Conservation (phyloP, 2,797 vertebrate genomes). For the Hoplostethus mediterraneus region DNA sequence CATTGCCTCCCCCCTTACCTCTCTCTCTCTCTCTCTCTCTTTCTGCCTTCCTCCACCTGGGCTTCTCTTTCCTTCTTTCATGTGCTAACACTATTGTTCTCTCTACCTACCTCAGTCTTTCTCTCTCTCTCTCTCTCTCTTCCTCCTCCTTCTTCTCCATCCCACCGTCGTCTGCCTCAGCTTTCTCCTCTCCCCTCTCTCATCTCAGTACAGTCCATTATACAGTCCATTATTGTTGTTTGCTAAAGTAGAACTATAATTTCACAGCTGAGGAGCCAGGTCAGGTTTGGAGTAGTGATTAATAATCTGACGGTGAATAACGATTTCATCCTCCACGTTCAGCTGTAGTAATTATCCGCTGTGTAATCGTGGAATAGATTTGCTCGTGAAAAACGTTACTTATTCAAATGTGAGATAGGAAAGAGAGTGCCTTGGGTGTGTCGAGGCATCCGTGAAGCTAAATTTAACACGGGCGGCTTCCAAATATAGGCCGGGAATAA, state of each 20-base stretch:
- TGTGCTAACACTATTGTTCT: slow-evolving; percentile 17
- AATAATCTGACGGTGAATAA: slow-evolving; percentile 84
- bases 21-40: slow-evolving; percentile 32
- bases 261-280: slow-evolving; percentile 85
- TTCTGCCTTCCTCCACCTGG: slow-evolving; percentile 28
- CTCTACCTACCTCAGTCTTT: slow-evolving; percentile 25
- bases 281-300: slow-evolving; percentile 83
- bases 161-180: slow-evolving; percentile 22
- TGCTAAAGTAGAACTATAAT: slow-evolving; percentile 86
- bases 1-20: slow-evolving; percentile 44
- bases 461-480: slow-evolving; percentile 70
- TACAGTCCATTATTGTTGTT: slow-evolving; percentile 74
- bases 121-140: slow-evolving; percentile 10
- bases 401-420: slow-evolving; percentile 77
- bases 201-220: slow-evolving; percentile 76
- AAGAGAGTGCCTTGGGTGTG: slow-evolving; percentile 69
- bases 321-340: slow-evolving; percentile 80
- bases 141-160: slow-evolving; percentile 11
- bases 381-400: slow-evolving; percentile 76
- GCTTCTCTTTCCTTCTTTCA: slow-evolving; percentile 23
- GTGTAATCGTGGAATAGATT: slow-evolving; percentile 83
- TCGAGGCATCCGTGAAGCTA: slow-evolving; percentile 70
- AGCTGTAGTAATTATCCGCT: slow-evolving; percentile 84
- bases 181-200: slow-evolving; percentile 42
- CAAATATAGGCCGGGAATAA: slow-evolving; percentile 74